Percentiles rank a stretch among this genome's conserved stretches.
phyloP scores from a whole-genome alignment of 1,140 invertebrate species.

The Andricus grossulariae region DNA sequence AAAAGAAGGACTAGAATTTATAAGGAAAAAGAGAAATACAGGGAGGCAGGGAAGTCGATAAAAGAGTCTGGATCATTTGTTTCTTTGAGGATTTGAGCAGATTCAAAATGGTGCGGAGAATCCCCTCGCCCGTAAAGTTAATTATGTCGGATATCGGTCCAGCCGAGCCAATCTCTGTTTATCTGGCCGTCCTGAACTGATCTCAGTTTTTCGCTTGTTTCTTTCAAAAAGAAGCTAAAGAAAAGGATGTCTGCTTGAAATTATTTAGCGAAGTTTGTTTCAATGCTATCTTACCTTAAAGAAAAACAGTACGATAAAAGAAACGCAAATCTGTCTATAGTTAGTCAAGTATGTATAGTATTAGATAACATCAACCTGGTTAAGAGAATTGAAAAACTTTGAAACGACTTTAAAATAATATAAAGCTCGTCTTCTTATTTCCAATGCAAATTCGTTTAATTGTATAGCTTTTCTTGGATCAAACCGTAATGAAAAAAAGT shows the following conservation, averaged over 20 bases:
- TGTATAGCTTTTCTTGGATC: too few relatives aligned
- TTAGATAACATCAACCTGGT: too few relatives aligned
- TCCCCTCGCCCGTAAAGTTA: constrained; percentile 1
- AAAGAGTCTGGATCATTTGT: constrained; percentile 27
- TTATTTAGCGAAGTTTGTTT: neutral
- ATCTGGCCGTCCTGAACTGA: constrained; percentile 3
- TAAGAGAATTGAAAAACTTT: too few relatives aligned
- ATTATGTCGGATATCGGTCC: constrained; percentile 9
- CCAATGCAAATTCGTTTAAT: too few relatives aligned
- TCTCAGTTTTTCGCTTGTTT: neutral
- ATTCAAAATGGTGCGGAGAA: constrained; percentile 20
- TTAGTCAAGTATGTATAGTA: too few relatives aligned
- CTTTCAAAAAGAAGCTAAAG: neutral
- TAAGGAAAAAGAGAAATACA: constrained; percentile 13
- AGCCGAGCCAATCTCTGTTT: constrained; percentile 19
- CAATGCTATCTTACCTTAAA: too few relatives aligned
- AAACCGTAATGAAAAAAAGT: too few relatives aligned
- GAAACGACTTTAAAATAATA: too few relatives aligned
- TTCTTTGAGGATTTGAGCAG: constrained; percentile 20
- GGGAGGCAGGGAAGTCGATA: neutral
- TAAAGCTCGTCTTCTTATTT: too few relatives aligned
- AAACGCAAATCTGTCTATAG: too few relatives aligned
- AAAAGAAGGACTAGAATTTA: constrained; percentile 9
- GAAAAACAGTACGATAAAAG: too few relatives aligned
- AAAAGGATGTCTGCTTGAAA: neutral